Conservation (phyloP, 1,140 invertebrate genomes). For the Neomicropteryx cornuta region DNA sequence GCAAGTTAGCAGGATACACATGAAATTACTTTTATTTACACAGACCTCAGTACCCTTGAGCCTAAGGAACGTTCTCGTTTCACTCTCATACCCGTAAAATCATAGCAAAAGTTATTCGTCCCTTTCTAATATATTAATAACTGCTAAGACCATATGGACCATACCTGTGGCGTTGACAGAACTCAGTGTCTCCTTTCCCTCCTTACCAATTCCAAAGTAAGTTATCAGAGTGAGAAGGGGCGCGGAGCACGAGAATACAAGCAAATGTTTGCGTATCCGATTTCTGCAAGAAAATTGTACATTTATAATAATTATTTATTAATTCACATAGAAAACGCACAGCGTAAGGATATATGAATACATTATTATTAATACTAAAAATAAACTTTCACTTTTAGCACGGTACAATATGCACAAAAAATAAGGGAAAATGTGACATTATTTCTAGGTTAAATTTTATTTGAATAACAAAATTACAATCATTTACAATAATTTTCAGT, state of each 20-base stretch:
- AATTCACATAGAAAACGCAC: background rate
- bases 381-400: no score
- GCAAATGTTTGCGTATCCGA: conserved; percentile 77
- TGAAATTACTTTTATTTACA: no score
- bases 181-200: conserved; percentile 60
- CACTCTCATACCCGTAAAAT: no score
- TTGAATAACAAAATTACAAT: no score
- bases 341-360: background rate
- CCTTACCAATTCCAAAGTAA: conserved; percentile 87
- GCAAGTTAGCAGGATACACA: no score
- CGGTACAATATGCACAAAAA: no score
- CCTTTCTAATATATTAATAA: conserved; percentile 4
- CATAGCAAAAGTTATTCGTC: background rate
- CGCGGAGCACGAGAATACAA: conserved; percentile 91
- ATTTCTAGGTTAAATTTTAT: no score
- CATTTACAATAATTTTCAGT: no score
- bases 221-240: conserved; percentile 85
- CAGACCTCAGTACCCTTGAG: no score
- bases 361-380: no score
- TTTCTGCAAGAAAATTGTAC: conserved; percentile 39
- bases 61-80: no score
- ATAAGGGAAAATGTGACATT: no score
- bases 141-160: conserved; percentile 1
- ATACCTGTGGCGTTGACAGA: conserved; percentile 75
- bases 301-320: conserved; percentile 3